These are phyloP conservation scores for Lepidotrigona ventralis DNA, from an alignment of 1,140 invertebrate species.

Conservation along the genomic window DNA sequence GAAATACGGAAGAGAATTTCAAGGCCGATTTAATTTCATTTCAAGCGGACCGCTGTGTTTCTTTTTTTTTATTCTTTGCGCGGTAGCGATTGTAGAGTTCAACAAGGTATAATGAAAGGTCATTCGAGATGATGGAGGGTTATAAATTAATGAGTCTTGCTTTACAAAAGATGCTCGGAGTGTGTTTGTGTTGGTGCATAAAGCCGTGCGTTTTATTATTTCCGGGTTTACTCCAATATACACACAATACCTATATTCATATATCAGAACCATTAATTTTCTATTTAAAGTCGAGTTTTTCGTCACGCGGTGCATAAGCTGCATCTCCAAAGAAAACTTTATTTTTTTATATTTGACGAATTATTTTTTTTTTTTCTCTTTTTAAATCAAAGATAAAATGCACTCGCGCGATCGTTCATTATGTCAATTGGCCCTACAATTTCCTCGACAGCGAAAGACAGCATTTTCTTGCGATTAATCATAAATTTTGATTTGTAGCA, in stretches of 20 bases:
- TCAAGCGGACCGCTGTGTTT: neutral
- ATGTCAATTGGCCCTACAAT: too few species aligned
- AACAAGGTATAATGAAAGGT: slow-evolving; percentile 35
- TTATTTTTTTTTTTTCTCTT: too few species aligned
- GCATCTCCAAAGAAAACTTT: neutral
- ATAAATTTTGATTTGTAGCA: slow-evolving; percentile 65
- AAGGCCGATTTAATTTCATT: slow-evolving; percentile 15
- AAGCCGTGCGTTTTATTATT: neutral
- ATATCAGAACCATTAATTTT: neutral
- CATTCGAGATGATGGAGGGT: neutral
- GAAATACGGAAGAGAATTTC: slow-evolving; percentile 30
- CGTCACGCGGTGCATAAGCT: neutral
- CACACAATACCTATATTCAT: too few species aligned
- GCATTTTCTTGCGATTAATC: neutral
- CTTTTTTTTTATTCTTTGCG: neutral
- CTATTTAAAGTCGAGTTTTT: too few species aligned
- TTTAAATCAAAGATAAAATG: neutral
- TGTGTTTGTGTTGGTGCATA: neutral
- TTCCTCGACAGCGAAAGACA: neutral
- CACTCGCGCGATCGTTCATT: neutral
- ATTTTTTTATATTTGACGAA: neutral
- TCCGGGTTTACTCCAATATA: neutral
- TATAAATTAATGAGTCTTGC: slow-evolving; percentile 26
- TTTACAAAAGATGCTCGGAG: neutral
- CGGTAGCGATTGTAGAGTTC: slow-evolving; percentile 2